These are phyloP conservation scores for Tetrax tetrax DNA, from an alignment of 2,113 vertebrate genomes.

Conservation along the genomic window DNA sequence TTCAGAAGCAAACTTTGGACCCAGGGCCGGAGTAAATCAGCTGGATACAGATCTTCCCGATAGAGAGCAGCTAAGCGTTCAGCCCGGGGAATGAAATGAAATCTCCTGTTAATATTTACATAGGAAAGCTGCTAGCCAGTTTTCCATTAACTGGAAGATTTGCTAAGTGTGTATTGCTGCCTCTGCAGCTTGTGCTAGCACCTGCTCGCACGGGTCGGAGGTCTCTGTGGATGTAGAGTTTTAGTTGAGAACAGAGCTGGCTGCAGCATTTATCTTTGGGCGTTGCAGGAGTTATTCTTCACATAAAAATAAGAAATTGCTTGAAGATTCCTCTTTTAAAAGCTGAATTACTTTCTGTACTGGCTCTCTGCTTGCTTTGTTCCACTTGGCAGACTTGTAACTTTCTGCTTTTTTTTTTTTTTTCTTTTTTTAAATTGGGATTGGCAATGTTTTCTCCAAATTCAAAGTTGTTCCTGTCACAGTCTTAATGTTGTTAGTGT, in stretches of 20 bases:
- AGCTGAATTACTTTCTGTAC: not conserved
- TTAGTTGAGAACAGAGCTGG: not conserved
- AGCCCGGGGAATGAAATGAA: not conserved
- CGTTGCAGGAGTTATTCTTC: not conserved
- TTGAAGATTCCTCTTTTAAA: not conserved
- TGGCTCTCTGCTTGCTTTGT: not conserved
- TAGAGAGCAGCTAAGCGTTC: not conserved
- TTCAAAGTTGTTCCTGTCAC: not conserved
- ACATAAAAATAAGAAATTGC: not conserved
- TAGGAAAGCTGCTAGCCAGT: not conserved
- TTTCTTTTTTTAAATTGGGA: not conserved
- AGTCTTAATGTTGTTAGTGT: not conserved
- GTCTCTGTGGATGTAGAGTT: not conserved
- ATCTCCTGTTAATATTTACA: conserved; percentile 45
- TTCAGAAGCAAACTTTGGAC: conserved; percentile 2
- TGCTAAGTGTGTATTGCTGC: not conserved
- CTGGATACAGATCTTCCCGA: not conserved
- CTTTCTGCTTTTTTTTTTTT: not conserved
- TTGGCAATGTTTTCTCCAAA: not conserved
- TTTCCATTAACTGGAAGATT: conserved; percentile 29
- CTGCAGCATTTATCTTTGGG: not conserved
- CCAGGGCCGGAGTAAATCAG: not conserved
- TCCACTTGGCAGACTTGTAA: not conserved
- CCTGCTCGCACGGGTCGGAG: not conserved
- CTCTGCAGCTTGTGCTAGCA: not conserved